A percentile compares a stretch with the other conserved stretches of the same genome.
Evolutionary conservation across 2,113 vertebrate genomes (phyloP).

Genomic region (Carettochelys insculpta): DNA sequence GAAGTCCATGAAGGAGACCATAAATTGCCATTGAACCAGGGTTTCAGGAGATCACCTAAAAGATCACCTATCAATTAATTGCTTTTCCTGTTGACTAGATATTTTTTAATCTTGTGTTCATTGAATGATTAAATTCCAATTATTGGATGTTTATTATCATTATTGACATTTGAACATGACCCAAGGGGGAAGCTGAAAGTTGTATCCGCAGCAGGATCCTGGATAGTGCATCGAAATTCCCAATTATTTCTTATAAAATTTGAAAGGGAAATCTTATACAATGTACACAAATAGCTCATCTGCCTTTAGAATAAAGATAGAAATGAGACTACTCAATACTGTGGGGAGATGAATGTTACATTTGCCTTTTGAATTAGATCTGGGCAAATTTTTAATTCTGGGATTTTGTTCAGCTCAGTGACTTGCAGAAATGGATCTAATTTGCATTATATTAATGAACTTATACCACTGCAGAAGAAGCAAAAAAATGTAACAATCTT

Average conservation of each 20-base stretch:
- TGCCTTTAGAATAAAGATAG: background rate
- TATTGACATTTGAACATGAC: slow-evolving; percentile 42
- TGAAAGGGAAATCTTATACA: background rate
- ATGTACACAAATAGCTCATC: background rate
- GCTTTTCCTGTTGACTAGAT: slow-evolving; percentile 28
- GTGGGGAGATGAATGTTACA: background rate
- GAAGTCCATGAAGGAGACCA: slow-evolving; percentile 21
- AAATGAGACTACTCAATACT: background rate
- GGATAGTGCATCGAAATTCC: slow-evolving; percentile 27
- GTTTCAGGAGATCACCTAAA: slow-evolving; percentile 25
- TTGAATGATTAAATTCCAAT: slow-evolving; percentile 59
- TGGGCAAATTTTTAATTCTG: slow-evolving; percentile 25
- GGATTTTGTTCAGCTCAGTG: slow-evolving; percentile 4
- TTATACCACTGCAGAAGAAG: background rate
- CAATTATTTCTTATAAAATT: slow-evolving; percentile 22
- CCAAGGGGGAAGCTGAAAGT: background rate
- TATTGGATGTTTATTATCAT: slow-evolving; percentile 44
- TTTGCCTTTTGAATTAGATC: slow-evolving; percentile 13
- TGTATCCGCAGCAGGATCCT: background rate
- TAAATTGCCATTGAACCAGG: background rate
- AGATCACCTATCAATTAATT: slow-evolving; percentile 17
- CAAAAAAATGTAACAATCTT: background rate
- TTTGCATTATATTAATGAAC: slow-evolving; percentile 54
- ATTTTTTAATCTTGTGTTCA: slow-evolving; percentile 30
- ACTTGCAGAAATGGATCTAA: slow-evolving; percentile 6